Base-by-base conservation (phyloP, 2,113 vertebrate genomes). In the Carassius gibelio region DNA sequence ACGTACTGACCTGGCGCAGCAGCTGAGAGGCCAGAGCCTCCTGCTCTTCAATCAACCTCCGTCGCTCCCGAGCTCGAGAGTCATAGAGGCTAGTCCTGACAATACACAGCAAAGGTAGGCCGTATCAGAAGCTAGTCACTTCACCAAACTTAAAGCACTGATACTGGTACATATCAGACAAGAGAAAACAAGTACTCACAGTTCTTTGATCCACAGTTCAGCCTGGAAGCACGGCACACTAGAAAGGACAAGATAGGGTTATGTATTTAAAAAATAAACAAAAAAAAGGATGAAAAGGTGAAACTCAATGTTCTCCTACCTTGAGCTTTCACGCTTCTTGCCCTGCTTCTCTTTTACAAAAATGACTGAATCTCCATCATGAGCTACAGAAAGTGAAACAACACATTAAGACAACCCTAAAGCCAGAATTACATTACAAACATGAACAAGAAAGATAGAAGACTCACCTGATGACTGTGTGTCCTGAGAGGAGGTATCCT, bases 191-290 rank as follows among this genome's bases (percentile, higher is more conserved):
- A 88, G 5, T 11, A 96, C 97, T 97, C 91, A 99, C 98, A 99
- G 89, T 93, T 99, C 98, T 94, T 98, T 99, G 93, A 98, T 99
- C 98, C 98, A 99, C 4, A 97, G 91, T 61, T 98, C 97, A 0
- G 97, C 96, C 86, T 97, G 94, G 93, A 99, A 99, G 91, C 95
- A 97, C 0, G 95, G 94, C 82, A 93, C 88, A 76, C 97, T 99
- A 85, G 23, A 85, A 86, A 83, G 82, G 77, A 86, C 38, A 55
- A 3, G 85, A 83, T 3, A 4, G 26, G 48, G 55, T 55, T 55
- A 50, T 9, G n/a, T 26, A 8, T 1, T n/a, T 38, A 30, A 26
- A 2, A 45, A 17, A 42, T 38, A 36, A 23, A 17, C 15, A 21
- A 15, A 19, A 8, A 13, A 4, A 50, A n/a, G 15, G 55, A 34